phyloP scores from a whole-genome alignment of 2,888 invertebrate species.

The Phortica magna region DNA sequence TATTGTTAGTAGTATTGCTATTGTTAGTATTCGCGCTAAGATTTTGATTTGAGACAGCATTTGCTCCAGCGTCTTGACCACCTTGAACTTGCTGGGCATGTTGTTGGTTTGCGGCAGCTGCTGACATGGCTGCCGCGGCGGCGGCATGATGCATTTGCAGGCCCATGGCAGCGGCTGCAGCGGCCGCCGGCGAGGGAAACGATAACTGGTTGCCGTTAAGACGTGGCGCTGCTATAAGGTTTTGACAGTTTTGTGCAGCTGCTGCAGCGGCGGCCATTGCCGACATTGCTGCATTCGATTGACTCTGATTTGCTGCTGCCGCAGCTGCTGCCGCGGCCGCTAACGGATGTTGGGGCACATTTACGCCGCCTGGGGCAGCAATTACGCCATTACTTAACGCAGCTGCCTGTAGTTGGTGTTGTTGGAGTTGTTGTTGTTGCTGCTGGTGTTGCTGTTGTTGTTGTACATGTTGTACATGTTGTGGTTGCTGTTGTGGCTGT shows the following conservation, averaged over 20 bases:
- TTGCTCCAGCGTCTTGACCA: constrained; percentile 36
- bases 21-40: constrained; percentile 39
- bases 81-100: constrained; percentile 48
- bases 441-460: constrained; percentile 75
- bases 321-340: constrained; percentile 37
- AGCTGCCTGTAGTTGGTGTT: constrained; percentile 60
- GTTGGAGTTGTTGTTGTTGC: constrained; percentile 79
- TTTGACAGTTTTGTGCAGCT: constrained; percentile 67
- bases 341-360: constrained; percentile 40
- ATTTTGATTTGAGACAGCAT: constrained; percentile 40
- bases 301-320: constrained; percentile 37
- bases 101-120: constrained; percentile 58
- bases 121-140: constrained; percentile 74
- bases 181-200: constrained; percentile 77
- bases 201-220: constrained; percentile 80
- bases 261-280: constrained; percentile 63
- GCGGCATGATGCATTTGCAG: constrained; percentile 79
- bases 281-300: constrained; percentile 54
- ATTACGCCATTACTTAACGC: constrained; percentile 29
- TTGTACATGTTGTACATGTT: constrained; percentile 73
- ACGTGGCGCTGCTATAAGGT: constrained; percentile 80
- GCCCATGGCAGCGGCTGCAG: constrained; percentile 78
- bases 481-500: constrained; percentile 77
- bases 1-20: constrained; percentile 74
- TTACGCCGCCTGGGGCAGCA: constrained; percentile 25